phyloP scores from a whole-genome alignment of 2,888 invertebrate genomes.

The Nebria brevicollis region DNA sequence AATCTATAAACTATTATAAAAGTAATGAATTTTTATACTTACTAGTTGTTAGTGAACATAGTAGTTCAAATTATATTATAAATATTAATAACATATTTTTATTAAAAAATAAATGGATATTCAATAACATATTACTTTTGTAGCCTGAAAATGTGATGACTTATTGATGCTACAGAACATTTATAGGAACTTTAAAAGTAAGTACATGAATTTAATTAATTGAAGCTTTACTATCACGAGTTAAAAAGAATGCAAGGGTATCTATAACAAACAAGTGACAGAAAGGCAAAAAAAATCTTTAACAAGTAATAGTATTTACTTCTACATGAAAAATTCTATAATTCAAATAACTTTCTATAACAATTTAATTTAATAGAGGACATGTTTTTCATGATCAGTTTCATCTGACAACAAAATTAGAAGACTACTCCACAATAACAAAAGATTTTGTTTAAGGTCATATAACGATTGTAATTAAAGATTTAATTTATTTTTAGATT shows the following conservation, averaged over 20 bases:
- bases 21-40: slow-evolving; percentile 8
- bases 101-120: background rate
- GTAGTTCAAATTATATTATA: background rate
- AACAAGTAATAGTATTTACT: too few species aligned
- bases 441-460: too few species aligned
- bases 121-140: background rate
- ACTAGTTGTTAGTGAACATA: background rate
- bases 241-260: too few species aligned
- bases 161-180: background rate
- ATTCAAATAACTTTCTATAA: too few species aligned
- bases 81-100: background rate
- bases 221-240: too few species aligned
- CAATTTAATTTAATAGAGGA: too few species aligned
- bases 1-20: slow-evolving; percentile 9
- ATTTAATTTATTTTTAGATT: background rate
- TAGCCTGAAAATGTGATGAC: background rate
- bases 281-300: too few species aligned
- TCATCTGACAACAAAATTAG: too few species aligned
- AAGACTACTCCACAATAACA: too few species aligned
- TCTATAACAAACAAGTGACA: too few species aligned
- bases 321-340: too few species aligned
- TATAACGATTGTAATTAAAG: background rate
- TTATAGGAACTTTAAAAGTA: background rate
- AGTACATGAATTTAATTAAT: background rate
- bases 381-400: too few species aligned